Evolutionary conservation across 2,113 vertebrate genomes (phyloP).

Genomic region (Tursiops truncatus): DNA sequence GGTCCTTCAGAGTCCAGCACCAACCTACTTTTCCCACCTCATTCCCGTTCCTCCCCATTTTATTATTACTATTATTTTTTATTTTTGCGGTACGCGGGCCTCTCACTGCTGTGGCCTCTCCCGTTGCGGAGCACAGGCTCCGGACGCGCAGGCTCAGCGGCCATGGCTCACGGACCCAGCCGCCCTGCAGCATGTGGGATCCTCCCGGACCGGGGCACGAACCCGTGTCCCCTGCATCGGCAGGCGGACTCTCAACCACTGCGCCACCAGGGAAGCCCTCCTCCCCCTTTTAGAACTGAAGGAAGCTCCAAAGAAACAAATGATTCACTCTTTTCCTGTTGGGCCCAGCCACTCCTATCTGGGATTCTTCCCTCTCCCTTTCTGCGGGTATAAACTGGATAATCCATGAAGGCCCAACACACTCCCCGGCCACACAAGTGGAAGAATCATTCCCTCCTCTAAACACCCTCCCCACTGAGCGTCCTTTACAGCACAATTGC

Average conservation of each 20-base stretch:
- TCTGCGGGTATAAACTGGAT: not conserved
- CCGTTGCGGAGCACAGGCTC: too few relatives aligned
- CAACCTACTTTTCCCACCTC: not conserved
- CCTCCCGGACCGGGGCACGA: too few relatives aligned
- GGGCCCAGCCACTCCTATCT: not conserved
- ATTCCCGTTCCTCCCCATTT: not conserved
- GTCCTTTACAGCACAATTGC: accelerated
- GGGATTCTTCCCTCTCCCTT: not conserved
- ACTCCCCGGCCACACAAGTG: not conserved
- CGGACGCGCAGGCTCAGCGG: too few relatives aligned
- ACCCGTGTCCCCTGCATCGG: too few relatives aligned
- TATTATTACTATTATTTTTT: too few relatives aligned
- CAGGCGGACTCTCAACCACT: too few relatives aligned
- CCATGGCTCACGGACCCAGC: too few relatives aligned
- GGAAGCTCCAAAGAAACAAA: not conserved
- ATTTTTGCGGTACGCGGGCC: too few relatives aligned
- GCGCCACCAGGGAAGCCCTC: too few relatives aligned
- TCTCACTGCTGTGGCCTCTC: too few relatives aligned
- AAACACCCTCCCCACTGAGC: not conserved
- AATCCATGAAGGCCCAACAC: not conserved
- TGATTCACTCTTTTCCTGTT: not conserved
- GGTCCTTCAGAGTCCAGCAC: not conserved
- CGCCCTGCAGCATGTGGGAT: too few relatives aligned
- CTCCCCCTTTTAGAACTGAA: not conserved
- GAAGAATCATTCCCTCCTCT: not conserved